These are phyloP conservation scores for Metallyticus violacea DNA, from an alignment of 2,888 invertebrate species.

Conservation along the genomic window DNA sequence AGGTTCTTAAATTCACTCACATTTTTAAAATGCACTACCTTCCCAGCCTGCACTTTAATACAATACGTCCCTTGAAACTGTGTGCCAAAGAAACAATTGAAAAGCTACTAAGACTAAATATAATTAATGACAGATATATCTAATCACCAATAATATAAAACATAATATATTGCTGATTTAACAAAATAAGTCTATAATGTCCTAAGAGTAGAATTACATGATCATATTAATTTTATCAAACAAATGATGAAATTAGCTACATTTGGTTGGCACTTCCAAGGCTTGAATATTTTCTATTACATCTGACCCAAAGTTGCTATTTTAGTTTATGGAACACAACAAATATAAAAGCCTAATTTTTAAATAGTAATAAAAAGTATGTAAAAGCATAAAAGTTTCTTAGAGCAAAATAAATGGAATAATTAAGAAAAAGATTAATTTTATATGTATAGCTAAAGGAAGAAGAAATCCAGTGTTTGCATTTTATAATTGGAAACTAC, in stretches of 20 bases:
- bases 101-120: not conserved
- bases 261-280: not conserved
- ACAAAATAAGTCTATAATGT: not conserved
- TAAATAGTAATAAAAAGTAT: not conserved
- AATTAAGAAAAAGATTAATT: not conserved
- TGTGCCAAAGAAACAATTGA: not conserved
- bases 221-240: not conserved
- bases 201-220: not conserved
- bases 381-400: not conserved
- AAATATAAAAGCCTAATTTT: not conserved
- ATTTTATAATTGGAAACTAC: not conserved
- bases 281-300: not conserved
- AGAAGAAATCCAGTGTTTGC: not conserved
- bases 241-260: not conserved
- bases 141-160: not conserved
- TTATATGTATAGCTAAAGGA: too few species aligned
- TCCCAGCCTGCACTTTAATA: constrained; percentile 1
- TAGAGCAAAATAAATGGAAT: not conserved
- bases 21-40: not conserved
- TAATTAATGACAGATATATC: not conserved
- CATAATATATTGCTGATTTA: not conserved
- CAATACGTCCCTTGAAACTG: not conserved
- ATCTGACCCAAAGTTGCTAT: not conserved
- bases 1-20: not conserved
- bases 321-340: not conserved